A percentile compares a stretch with the other conserved stretches of the same genome.
Conservation (phyloP, 1,140 invertebrate species). For the Drosophila persimilis region DNA sequence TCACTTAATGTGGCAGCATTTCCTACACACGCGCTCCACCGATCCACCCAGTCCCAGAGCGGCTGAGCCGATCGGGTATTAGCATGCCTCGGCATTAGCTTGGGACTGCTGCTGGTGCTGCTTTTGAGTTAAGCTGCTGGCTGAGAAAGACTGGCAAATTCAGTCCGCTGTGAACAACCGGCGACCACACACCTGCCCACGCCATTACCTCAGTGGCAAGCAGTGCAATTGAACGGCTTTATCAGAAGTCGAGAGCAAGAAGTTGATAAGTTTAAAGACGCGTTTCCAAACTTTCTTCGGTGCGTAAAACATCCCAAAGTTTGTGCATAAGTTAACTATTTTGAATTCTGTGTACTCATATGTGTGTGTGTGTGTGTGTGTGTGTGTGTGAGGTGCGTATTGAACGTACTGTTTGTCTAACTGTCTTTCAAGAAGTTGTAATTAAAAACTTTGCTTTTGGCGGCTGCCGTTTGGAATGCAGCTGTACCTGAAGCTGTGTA, state of each 20-base stretch:
- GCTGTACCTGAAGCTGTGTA: slow-evolving; percentile 7
- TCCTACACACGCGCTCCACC: slow-evolving; percentile 26
- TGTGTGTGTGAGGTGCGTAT: slow-evolving; percentile 30
- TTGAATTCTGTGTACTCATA: slow-evolving; percentile 13
- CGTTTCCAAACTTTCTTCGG: slow-evolving; percentile 25
- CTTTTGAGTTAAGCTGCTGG: slow-evolving; percentile 54
- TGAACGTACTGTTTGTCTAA: slow-evolving; percentile 54
- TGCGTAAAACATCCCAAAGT: slow-evolving; percentile 18
- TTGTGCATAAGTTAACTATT: slow-evolving; percentile 32
- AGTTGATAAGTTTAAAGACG: slow-evolving; percentile 21
- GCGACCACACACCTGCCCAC: slow-evolving; percentile 69
- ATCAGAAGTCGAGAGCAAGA: slow-evolving; percentile 5
- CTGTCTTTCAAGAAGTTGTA: slow-evolving; percentile 53
- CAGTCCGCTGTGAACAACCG: slow-evolving; percentile 74
- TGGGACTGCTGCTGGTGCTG: slow-evolving; percentile 8
- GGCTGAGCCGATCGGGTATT: slow-evolving; percentile 18
- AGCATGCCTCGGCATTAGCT: background rate
- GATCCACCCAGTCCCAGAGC: slow-evolving; percentile 7
- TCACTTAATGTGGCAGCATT: slow-evolving; percentile 23
- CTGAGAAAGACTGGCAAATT: slow-evolving; percentile 37
- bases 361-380: slow-evolving; percentile 13
- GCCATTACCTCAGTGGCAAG: slow-evolving; percentile 19
- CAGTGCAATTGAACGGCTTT: slow-evolving; percentile 37
- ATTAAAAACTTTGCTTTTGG: slow-evolving; percentile 50
- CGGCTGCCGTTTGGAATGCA: slow-evolving; percentile 13